Evolutionary conservation across 2,797 vertebrate genomes (phyloP).

Genomic region (Anguilla marmorata): DNA sequence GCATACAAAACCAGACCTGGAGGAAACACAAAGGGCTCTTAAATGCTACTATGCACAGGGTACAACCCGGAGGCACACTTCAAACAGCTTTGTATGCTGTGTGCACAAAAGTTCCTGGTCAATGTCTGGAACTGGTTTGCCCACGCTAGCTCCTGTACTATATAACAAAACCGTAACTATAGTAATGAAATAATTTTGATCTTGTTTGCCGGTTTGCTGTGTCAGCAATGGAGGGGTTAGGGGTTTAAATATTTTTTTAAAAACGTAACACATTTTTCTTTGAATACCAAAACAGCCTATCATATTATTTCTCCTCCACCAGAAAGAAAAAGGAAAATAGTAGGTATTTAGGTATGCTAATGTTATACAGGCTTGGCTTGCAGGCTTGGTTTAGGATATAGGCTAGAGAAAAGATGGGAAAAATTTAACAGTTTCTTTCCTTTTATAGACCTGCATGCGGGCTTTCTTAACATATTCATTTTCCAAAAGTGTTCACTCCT

Average conservation of each 20-base stretch:
- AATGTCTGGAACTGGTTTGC: not conserved
- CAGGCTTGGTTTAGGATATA: too few species aligned
- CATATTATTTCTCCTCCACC: not conserved
- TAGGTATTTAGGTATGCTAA: not conserved
- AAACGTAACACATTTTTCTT: not conserved
- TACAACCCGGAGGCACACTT: not conserved
- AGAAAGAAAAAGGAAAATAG: not conserved
- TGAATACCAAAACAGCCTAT: not conserved
- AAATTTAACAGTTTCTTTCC: not conserved
- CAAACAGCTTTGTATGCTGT: not conserved
- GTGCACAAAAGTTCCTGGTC: not conserved
- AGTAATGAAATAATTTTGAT: not conserved
- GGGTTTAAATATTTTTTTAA: not conserved
- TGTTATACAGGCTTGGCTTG: not conserved
- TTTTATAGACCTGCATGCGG: not conserved
- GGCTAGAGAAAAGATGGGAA: not conserved
- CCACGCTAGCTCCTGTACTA: not conserved
- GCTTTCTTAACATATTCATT: not conserved
- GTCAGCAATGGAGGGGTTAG: not conserved
- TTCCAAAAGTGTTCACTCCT: not conserved
- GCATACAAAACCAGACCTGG: constrained; percentile 4
- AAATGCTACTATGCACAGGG: not conserved
- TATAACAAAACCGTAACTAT: not conserved
- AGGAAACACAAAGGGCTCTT: not conserved
- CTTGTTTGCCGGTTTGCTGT: too few species aligned